Evolutionary conservation across 1,140 invertebrate species (phyloP).

Genomic region (Drosophila quadrilineata): DNA sequence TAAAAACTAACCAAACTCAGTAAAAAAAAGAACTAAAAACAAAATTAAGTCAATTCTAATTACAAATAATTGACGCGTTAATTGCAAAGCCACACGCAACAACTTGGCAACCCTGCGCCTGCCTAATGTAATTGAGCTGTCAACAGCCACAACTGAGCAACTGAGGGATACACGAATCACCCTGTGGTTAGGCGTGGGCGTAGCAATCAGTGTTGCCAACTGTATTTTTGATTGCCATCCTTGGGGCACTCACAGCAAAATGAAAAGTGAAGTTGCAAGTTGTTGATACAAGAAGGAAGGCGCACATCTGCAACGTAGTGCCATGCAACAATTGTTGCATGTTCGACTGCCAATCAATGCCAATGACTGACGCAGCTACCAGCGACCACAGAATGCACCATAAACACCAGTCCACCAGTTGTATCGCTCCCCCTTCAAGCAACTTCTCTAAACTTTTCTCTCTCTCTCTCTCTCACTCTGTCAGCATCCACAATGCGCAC

Average conservation of each 20-base stretch:
- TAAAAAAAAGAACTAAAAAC: not conserved
- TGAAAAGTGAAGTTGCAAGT: conserved; percentile 24
- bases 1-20: conserved; percentile 4
- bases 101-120: conserved; percentile 11
- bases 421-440: not conserved
- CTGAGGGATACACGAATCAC: not conserved
- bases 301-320: conserved; percentile 9
- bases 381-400: conserved; percentile 32
- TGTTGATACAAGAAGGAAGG: not conserved
- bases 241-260: not conserved
- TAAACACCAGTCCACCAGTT: conserved; percentile 7
- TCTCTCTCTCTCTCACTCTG: not conserved
- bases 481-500: conserved; percentile 64
- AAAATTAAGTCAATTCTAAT: conserved; percentile 73
- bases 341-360: conserved; percentile 73
- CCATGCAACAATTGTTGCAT: conserved; percentile 76
- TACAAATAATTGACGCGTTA: conserved; percentile 75
- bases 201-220: conserved; percentile 22
- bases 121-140: conserved; percentile 73
- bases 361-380: conserved; percentile 51
- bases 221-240: not conserved
- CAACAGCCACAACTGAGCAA: conserved; percentile 37
- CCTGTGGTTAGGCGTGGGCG: conserved; percentile 11
- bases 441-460: too few species aligned
- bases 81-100: conserved; percentile 59